Evolutionary conservation across 2,888 invertebrate genomes (phyloP).

Genomic region (Oligia latruncula): DNA sequence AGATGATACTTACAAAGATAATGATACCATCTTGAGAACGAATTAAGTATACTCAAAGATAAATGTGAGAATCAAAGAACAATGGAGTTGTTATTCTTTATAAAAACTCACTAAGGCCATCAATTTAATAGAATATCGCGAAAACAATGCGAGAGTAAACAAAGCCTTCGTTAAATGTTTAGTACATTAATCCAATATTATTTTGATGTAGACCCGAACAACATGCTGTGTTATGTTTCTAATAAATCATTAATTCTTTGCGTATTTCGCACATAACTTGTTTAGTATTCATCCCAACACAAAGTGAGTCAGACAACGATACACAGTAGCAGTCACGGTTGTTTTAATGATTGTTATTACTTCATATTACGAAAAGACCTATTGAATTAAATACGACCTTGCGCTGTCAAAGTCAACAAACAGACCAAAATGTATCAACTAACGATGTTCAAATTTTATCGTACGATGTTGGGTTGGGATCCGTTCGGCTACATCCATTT

Average conservation of each 20-base stretch:
- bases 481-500: constrained; percentile 45
- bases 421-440: constrained; percentile 40
- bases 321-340: constrained; percentile 66
- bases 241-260: constrained; percentile 28
- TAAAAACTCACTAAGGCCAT: constrained; percentile 53
- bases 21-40: constrained; percentile 37
- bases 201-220: constrained; percentile 22
- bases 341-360: constrained; percentile 63
- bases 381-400: constrained; percentile 60
- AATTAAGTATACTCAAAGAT: constrained; percentile 30
- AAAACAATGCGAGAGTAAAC: constrained; percentile 50
- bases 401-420: constrained; percentile 59
- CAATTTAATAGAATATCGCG: constrained; percentile 33
- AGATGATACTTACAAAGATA: constrained; percentile 39
- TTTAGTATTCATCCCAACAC: constrained; percentile 65
- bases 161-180: constrained; percentile 30
- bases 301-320: constrained; percentile 59
- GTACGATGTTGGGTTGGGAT: constrained; percentile 43
- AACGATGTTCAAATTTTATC: constrained; percentile 46
- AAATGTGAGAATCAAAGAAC: constrained; percentile 58
- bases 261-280: constrained; percentile 29
- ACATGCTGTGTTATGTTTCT: constrained; percentile 27
- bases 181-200: constrained; percentile 32
- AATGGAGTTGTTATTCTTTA: constrained; percentile 45
- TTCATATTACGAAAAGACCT: constrained; percentile 51